Evolutionary conservation across 2,797 vertebrate genomes (phyloP).

Genomic region (Galago senegalensis): DNA sequence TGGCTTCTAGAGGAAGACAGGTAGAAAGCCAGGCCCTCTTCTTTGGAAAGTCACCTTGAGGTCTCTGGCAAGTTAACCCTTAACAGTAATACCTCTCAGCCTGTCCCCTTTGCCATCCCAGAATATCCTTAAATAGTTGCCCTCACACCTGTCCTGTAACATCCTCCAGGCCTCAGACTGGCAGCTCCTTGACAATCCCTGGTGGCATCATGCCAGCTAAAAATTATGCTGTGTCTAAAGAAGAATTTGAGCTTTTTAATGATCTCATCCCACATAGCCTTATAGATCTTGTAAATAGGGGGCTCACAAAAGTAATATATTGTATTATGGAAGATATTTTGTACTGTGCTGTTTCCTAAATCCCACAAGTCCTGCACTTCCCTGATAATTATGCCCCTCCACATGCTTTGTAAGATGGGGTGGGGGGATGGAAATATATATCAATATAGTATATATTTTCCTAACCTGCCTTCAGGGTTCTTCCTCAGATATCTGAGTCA

Average conservation of each 20-base stretch:
- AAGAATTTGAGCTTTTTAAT: slow-evolving; percentile 10
- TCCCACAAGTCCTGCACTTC: neutral
- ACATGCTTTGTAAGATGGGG: slow-evolving; percentile 1
- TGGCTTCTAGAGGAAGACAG: neutral
- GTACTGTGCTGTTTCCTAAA: slow-evolving; percentile 41
- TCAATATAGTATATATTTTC: slow-evolving; percentile 63
- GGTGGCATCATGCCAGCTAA: accelerated
- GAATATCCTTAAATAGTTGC: neutral
- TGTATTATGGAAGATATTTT: slow-evolving; percentile 13
- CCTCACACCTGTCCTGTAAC: accelerated
- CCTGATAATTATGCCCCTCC: neutral
- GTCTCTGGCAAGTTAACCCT: neutral
- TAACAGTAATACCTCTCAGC: neutral
- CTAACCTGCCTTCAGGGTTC: neutral
- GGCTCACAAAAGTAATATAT: slow-evolving; percentile 9
- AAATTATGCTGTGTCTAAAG: neutral
- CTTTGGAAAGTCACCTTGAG: neutral
- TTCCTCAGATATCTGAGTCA: neutral
- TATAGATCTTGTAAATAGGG: slow-evolving; percentile 35
- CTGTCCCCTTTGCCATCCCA: neutral
- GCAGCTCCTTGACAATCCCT: neutral
- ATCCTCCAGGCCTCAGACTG: neutral
- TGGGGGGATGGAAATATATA: neutral
- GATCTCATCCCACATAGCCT: slow-evolving; percentile 34
- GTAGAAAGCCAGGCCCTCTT: neutral